Evolutionary conservation across 1,140 invertebrate species (phyloP), one percentile per base, ranked within the genome.

Genomic region (Caerostris darwini): DNA sequence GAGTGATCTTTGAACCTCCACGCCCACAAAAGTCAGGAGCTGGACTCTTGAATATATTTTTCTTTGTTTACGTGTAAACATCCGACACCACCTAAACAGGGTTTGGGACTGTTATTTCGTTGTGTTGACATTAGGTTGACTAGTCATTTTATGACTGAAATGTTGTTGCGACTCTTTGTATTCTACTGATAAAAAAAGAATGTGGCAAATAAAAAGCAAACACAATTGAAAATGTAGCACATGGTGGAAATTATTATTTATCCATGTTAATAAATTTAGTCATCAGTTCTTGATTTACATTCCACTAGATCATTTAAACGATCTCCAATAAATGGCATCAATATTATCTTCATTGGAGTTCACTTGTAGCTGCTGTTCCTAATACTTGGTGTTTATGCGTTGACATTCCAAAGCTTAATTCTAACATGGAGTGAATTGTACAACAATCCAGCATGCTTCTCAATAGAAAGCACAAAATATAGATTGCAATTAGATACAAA

Each of bases 1-100:
- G 92, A 81, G 83, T 87, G 64, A 57, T 83, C 90, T 82, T 82
- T 59, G 83, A 88, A 64, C 64, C 50, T 89, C 67, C 86, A 94
- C 69, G 85, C 86, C 71, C 61, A 88, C 54, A 54, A 88, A 91
- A 87, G 59, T 88, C 92, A 94, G 58, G 92, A 94, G 92, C 92
- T 94, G 92, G 92, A 94, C 92, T 94, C 92, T 94, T 94, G 92
- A 94, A 64, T 94, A 94, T 94, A 94, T 89, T 94, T 94, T 94
- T 94, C 86, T 94, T 94, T 64, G 86, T 94, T 94, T 94, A 81
- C 89, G 92, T 85, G 64, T 94, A 87, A 94, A 61, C 92, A 93
- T 93, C 67, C 71, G 92, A 87, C 92, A 94, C 64, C 71, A 94
- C 86, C 92, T 88, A 94, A 94, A 94, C 85, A 67, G 86, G 92